Evolutionary conservation across 2,888 invertebrate species (phyloP), one percentile per base, ranked within the genome.

Genomic region (Adelphocoris suturalis): DNA sequence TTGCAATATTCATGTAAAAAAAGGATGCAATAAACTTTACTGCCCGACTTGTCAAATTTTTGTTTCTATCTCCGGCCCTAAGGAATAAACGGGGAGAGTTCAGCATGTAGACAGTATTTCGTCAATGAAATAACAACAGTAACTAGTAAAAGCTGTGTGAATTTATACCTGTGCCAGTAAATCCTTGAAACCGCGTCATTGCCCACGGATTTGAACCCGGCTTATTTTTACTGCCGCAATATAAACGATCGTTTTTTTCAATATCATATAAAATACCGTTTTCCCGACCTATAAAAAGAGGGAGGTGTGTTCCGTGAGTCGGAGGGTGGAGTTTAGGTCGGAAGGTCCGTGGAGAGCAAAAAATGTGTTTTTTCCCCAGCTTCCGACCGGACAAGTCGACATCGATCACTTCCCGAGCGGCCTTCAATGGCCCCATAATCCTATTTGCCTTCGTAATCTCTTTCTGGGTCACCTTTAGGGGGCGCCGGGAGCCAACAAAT

Each of bases 401-500:
- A 68, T 68, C 68, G 68, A 68, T 68, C 68, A 68, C 68, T 68
- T 68, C 68, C 68, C 23, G 23, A 68, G 68, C 68, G 68, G 68
- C 68, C 68, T 68, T 68, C 68, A 23, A 27, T 68, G 68, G 68
- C 4, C 68, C 68, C 12, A 23, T 68, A 68, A 68, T 68, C 68
- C 68, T 19, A 68, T 68, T 68, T 68, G 68, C 68, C 68, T 68
- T 27, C 68, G 68, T 68, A 68, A 68, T 68, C 68, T 68, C 68
- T 68, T 68, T 68, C 68, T 68, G 68, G 68, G 68, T 68, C 68
- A 68, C 68, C 68, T 68, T 68, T 68, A 27, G 23, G 68, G 68
- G 68, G 68, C 68, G 68, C 68, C 68, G 19, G 68, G 23, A 68
- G 68, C 68, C 9, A 68, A 68, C 68, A 68, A 68, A 68, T 68